Evolutionary conservation across 2,888 invertebrate species (phyloP).

Genomic region (Coecobrya sp.): DNA sequence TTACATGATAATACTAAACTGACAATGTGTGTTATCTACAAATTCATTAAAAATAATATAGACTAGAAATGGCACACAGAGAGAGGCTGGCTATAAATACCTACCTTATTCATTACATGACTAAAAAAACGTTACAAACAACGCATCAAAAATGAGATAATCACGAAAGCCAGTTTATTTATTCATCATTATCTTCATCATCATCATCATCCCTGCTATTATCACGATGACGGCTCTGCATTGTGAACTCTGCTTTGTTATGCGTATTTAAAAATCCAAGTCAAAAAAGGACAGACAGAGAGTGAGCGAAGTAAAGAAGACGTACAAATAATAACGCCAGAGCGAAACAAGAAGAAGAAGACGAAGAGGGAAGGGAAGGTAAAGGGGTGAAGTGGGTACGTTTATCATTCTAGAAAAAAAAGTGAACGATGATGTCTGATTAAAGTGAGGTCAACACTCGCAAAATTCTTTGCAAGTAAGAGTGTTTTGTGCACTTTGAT

Average conservation of each 20-base stretch:
- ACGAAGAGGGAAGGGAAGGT: slow-evolving; percentile 45
- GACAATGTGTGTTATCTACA: no score
- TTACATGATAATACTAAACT: no score
- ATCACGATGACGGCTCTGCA: neutral
- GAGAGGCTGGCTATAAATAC: no score
- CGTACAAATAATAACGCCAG: neutral
- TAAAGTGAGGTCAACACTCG: slow-evolving; percentile 81
- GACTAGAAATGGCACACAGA: no score
- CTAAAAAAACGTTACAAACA: no score
- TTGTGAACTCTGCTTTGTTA: neutral
- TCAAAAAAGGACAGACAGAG: slow-evolving; percentile 38
- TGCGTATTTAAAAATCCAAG: slow-evolving; percentile 14
- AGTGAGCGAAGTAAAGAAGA: neutral
- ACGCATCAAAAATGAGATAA: slow-evolving; percentile 38
- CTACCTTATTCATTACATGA: no score
- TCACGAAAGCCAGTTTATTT: slow-evolving; percentile 39
- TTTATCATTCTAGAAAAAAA: slow-evolving; percentile 1
- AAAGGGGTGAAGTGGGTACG: slow-evolving; percentile 65
- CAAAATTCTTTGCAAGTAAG: slow-evolving; percentile 37
- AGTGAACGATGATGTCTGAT: slow-evolving; percentile 70
- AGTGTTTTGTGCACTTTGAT: neutral
- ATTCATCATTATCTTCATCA: slow-evolving; percentile 5
- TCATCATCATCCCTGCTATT: neutral
- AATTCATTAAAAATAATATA: no score
- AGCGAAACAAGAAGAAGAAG: neutral